Percentiles rank a stretch among this genome's conserved stretches.
These are phyloP conservation scores for Strix uralensis DNA, from an alignment of 2,113 vertebrate species.

Conservation along the genomic window DNA sequence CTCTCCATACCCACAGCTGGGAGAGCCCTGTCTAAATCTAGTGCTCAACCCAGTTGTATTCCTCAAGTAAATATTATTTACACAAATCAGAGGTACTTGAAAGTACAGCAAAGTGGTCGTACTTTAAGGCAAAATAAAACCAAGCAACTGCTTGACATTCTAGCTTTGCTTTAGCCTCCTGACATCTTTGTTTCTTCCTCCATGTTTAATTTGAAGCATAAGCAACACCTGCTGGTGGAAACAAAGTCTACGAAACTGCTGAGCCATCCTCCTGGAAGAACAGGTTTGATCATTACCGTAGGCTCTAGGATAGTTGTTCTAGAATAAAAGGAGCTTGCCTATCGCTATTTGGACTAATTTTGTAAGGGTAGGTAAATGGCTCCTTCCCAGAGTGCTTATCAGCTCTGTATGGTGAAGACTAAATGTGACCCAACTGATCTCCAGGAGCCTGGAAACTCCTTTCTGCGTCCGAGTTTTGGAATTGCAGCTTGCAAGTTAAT, in stretches of 20 bases:
- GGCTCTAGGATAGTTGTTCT: not conserved
- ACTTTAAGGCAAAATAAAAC: not conserved
- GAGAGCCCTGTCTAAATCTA: not conserved
- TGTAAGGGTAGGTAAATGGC: not conserved
- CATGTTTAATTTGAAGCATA: constrained; percentile 13
- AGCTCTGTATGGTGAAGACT: not conserved
- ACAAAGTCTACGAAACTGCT: not conserved
- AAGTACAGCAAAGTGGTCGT: not conserved
- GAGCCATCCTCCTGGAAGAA: constrained; percentile 7
- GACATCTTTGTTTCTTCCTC: not conserved
- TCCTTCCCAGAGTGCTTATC: not conserved
- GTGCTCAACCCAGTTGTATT: not conserved
- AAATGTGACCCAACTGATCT: not conserved
- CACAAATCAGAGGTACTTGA: fast-evolving
- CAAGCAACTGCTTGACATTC: not conserved
- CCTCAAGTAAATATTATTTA: not conserved
- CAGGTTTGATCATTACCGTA: not conserved
- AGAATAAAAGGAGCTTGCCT: not conserved
- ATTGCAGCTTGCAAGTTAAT: not conserved
- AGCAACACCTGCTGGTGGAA: constrained; percentile 55
- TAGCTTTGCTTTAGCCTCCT: not conserved
- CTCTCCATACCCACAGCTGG: fast-evolving
- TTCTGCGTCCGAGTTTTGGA: not conserved
- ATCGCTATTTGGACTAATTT: not conserved
- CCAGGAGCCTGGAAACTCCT: not conserved